Evolutionary conservation across 2,888 invertebrate genomes (phyloP), one percentile per base, ranked within the genome.

Genomic region (Leucania comma): DNA sequence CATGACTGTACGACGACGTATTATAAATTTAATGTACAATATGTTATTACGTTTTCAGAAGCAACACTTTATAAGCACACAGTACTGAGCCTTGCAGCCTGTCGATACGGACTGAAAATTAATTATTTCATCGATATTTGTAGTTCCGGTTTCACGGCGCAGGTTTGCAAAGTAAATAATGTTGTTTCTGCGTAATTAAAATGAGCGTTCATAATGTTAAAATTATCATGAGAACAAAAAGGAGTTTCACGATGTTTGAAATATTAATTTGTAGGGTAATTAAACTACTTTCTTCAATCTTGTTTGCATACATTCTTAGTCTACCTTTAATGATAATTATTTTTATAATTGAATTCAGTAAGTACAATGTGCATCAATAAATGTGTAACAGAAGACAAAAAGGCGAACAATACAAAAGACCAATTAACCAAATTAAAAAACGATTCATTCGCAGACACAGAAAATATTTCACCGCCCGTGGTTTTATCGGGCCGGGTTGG

Each of bases 381-480:
- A 42, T 42, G 17, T 42, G 17, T 17, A 42, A 3, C n/a, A 48
- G 46, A 46, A 46, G 6, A 51, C 24, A 12, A 20, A 51, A 50
- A 59, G 12, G n/a, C 38, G 22, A 38, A 22, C 24, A 70, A 46
- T 38, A 35, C 38, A 22, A 51, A 38, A 32, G 9, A n/a, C 22
- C n/a, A 69, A 72, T 61, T 35, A 64, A 32, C n/a, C 22, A 17
- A 48, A 58, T 70, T 32, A 48, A 61, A 57, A 58, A 53, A 29
- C 64, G 50, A 65, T 68, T 54, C 22, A 70, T 64, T 72, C 26
- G 53, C 51, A 63, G 59, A 75, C 66, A 53, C 53, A 26, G 54
- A 66, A 71, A 68, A 64, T 68, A 68, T 67, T 83, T 65, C 24
- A 56, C 59, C 58, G 42, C 61, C 69, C 50, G 67, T 64, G 68